Conservation (phyloP, 2,888 invertebrate genomes). For the Cryptosula pallasiana region DNA sequence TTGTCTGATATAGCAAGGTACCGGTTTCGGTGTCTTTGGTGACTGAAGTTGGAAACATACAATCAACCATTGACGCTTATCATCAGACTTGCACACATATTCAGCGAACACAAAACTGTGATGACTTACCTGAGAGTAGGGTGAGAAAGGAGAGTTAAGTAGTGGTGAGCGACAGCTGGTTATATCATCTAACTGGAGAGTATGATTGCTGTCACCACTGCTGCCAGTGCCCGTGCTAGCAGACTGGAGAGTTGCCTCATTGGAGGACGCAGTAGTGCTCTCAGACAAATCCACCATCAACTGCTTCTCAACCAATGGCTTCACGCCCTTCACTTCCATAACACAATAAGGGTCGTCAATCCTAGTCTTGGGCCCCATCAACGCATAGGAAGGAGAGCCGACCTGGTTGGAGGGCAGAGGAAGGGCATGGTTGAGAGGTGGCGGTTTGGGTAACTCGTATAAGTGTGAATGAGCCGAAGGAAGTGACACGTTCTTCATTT, state of each 20-base stretch:
- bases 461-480: neutral
- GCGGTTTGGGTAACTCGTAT: neutral
- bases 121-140: neutral
- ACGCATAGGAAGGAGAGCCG: neutral
- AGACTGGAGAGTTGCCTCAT: neutral
- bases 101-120: no score
- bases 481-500: neutral
- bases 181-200: neutral
- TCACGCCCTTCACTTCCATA: neutral
- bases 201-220: neutral
- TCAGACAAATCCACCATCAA: neutral
- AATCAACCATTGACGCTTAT: no score
- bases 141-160: neutral
- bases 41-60: neutral
- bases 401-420: neutral
- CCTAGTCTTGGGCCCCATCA: neutral
- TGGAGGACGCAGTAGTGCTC: neutral
- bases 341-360: neutral
- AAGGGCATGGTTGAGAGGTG: neutral
- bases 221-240: neutral
- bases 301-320: neutral
- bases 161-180: neutral
- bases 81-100: no score
- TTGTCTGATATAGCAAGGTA: constrained; percentile 3
- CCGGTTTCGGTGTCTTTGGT: neutral